phyloP scores from a whole-genome alignment of 37 sponge, comb jelly and placozoan species.

The Aplysina aerophoba region DNA sequence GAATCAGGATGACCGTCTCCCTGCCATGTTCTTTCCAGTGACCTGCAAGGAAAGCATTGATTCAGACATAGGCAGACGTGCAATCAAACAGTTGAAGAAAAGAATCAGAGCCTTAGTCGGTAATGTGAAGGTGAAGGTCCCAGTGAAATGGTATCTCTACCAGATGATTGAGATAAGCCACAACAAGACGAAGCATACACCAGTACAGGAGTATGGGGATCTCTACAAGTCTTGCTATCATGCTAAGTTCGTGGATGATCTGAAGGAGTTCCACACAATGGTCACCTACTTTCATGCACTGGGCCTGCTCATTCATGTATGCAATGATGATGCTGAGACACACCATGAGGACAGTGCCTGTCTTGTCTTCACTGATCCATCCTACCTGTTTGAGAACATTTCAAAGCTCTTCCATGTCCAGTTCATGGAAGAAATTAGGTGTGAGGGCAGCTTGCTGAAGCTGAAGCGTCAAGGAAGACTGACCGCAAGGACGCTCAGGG shows the following conservation, averaged over 20 bases:
- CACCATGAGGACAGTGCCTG: slow-evolving; percentile 3
- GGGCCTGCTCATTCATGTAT: not conserved
- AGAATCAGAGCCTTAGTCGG: not conserved
- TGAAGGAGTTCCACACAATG: slow-evolving; percentile 7
- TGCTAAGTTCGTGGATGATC: not conserved
- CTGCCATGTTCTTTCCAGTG: too few species aligned
- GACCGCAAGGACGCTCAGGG: not conserved
- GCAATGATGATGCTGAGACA: too few species aligned
- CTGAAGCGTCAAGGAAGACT: not conserved
- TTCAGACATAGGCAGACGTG: too few species aligned
- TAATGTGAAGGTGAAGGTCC: not conserved
- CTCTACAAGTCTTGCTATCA: not conserved
- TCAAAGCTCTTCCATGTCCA: slow-evolving; percentile 9
- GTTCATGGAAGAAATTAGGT: not conserved
- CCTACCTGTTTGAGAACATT: slow-evolving; percentile 10
- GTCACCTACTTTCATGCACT: slow-evolving; percentile 8
- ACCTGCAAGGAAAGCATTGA: too few species aligned
- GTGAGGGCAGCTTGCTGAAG: not conserved
- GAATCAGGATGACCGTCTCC: too few species aligned
- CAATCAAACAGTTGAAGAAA: not conserved
- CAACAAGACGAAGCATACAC: not conserved
- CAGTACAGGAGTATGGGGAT: not conserved
- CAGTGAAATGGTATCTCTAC: slow-evolving; percentile 13
- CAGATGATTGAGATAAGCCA: not conserved
- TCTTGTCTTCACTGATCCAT: slow-evolving; percentile 4